Base-by-base conservation (phyloP, 1,140 invertebrate species). In the Drosophila insularis region DNA sequence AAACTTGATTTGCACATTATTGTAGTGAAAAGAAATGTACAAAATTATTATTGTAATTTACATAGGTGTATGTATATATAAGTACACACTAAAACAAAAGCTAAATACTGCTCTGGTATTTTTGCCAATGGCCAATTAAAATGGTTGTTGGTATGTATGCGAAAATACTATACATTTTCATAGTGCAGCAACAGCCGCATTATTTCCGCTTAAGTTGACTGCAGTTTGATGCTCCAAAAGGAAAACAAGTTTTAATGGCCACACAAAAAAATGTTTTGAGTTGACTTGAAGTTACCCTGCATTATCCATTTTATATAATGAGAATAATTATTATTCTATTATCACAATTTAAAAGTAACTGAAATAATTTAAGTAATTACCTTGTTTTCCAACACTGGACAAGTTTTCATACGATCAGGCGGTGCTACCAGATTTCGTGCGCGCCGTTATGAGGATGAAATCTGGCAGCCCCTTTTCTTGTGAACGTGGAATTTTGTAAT, bases 81-180 rank as follows among this genome's bases (percentile, higher is more conserved):
- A 27, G 27, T 35, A 71, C 68, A 65, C 54, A 55, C 64, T 69
- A 68, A 56, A 53, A 76, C 74, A 75, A 79, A 79, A 65, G 61
- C 23, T 62, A 53, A 56, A 46, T 54, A 69, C 21, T 50, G 43
- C 43, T 50, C 19, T 50, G 43, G 43, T 50, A 50, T 50, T 81
- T 81, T 78, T 68, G 55, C 67, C 58, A 71, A 67, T 78, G 70
- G 58, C 71, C 78, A 86, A 86, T 85, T 86, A 85, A 85, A 81
- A 85, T 27, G 27, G 27, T 86, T 14, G 43, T 50, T 4, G 43
- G 7, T 50, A 50, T 50, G 43, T 8, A 46, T 14, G 4, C 5
- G 14, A 5, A 74, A 46, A 77, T 70, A 55, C 43, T 4, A 19
- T 76, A 54, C 65, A 77, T 70, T 76, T 71, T 55, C 50, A 63